Evolutionary conservation across 2,888 invertebrate species (phyloP).

Genomic region (Nesidiocoris tenuis): DNA sequence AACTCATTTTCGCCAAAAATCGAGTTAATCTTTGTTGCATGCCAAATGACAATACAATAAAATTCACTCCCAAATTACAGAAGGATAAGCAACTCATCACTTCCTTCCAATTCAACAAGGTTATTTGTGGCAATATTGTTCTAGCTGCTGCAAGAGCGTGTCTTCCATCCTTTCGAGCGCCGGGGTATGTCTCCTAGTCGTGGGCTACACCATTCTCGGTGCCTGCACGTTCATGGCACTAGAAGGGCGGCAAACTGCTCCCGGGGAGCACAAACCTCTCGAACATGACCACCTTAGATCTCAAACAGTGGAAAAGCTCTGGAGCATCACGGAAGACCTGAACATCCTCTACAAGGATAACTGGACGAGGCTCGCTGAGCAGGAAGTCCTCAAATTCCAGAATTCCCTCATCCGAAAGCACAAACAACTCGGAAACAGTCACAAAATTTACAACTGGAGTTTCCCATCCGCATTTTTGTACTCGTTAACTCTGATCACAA

Average conservation of each 20-base stretch:
- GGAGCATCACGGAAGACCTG: conserved; percentile 82
- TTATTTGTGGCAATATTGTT: no score
- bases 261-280: conserved; percentile 40
- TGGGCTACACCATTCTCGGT: conserved; percentile 88
- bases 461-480: conserved; percentile 90
- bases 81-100: no score
- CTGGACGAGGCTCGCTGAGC: conserved; percentile 86
- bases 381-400: conserved; percentile 82
- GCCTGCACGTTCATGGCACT: conserved; percentile 86
- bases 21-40: no score
- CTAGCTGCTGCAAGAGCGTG: conserved; percentile 54
- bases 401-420: conserved; percentile 57
- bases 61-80: no score
- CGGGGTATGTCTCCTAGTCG: conserved; percentile 79
- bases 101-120: no score
- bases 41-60: no score
- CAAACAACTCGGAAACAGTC: conserved; percentile 57
- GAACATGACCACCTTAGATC: conserved; percentile 50
- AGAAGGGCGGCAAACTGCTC: conserved; percentile 61
- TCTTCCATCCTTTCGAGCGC: conserved; percentile 74
- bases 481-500: conserved; percentile 89
- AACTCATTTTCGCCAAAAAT: no score
- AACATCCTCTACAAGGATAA: conserved; percentile 89
- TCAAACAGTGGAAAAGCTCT: conserved; percentile 75
- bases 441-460: conserved; percentile 73